Evolutionary conservation across 2,113 vertebrate genomes (phyloP).

Genomic region (Phalacrocorax brasilianus): DNA sequence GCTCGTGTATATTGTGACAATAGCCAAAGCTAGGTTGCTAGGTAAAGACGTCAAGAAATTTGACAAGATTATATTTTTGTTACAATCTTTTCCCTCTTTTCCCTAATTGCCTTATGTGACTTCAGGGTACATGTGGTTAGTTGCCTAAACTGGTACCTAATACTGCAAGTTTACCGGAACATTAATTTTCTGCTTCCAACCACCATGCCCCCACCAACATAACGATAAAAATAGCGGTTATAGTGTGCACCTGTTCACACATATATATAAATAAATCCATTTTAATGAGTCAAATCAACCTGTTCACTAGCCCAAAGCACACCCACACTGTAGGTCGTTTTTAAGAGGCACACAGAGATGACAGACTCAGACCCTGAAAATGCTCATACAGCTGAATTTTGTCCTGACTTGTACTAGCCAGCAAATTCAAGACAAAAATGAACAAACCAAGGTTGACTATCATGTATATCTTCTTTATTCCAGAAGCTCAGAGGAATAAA

Average conservation of each 20-base stretch:
- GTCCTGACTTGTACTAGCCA: neutral
- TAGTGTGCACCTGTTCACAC: neutral
- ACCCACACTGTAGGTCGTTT: neutral
- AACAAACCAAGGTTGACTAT: neutral
- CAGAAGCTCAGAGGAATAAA: neutral
- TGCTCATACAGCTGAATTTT: neutral
- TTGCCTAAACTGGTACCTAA: neutral
- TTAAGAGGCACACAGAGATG: neutral
- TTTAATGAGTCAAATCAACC: neutral
- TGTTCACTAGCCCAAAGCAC: neutral
- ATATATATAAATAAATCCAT: neutral
- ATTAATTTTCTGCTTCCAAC: neutral
- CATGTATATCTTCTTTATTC: neutral
- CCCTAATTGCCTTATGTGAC: neutral
- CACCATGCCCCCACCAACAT: neutral
- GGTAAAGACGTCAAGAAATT: neutral
- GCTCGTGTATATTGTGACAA: neutral
- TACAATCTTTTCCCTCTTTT: neutral
- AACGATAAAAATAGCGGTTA: neutral
- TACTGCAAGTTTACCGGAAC: neutral
- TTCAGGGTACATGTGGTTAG: neutral
- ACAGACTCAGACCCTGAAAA: neutral
- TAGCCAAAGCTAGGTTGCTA: neutral
- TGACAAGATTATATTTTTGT: neutral
- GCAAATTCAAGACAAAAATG: neutral